Percentiles rank a stretch among this genome's conserved stretches.
Conservation (phyloP, 2,888 invertebrate genomes). For the Dermolepida albohirtum region DNA sequence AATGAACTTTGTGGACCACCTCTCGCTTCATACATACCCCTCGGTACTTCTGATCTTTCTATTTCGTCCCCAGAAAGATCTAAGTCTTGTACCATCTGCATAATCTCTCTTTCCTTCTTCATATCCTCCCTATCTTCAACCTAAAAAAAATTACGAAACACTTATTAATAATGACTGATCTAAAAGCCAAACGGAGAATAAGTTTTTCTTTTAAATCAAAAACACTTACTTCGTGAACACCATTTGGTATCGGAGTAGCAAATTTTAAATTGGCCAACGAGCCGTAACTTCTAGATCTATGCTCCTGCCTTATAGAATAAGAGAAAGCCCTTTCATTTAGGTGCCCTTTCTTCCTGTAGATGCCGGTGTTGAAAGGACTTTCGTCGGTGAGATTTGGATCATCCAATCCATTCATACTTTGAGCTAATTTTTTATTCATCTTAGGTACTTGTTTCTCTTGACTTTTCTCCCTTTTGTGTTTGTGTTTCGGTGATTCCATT, state of each 20-base stretch:
- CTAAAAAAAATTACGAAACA: conserved; percentile 55
- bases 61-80: conserved; percentile 83
- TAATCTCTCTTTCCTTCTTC: conserved; percentile 91
- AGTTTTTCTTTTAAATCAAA: not conserved
- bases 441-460: conserved; percentile 66
- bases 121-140: conserved; percentile 79
- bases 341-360: conserved; percentile 91
- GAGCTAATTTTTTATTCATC: conserved; percentile 73
- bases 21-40: conserved; percentile 70
- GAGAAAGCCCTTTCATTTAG: conserved; percentile 93
- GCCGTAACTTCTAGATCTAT: conserved; percentile 91
- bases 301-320: conserved; percentile 93
- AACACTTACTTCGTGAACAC: conserved; percentile 61
- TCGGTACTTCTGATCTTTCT: conserved; percentile 75
- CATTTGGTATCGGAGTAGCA: conserved; percentile 74
- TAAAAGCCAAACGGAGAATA: too few relatives aligned
- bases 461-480: conserved; percentile 47
- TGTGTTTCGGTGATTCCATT: conserved; percentile 60
- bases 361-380: conserved; percentile 81
- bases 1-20: conserved; percentile 58
- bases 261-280: conserved; percentile 92
- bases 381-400: conserved; percentile 65
- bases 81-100: conserved; percentile 92
- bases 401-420: conserved; percentile 76
- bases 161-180: not conserved